Evolutionary conservation across 2,888 invertebrate species (phyloP).

Genomic region (Yponomeuta evonymella): DNA sequence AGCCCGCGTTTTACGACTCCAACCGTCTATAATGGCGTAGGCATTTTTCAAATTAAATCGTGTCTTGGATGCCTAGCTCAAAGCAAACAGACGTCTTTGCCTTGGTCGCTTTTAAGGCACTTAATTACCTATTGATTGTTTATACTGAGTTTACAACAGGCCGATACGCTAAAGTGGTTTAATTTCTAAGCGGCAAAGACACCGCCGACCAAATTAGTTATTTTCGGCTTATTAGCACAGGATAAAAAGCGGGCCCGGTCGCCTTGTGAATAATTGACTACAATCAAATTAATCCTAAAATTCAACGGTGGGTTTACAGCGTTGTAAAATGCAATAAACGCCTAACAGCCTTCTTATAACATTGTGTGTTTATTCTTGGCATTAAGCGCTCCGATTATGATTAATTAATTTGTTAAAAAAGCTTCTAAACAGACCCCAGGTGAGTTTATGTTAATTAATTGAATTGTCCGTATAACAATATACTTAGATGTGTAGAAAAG

Average conservation of each 20-base stretch:
- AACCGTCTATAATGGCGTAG: slow-evolving; percentile 18
- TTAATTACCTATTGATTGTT: slow-evolving; percentile 75
- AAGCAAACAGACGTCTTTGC: slow-evolving; percentile 51
- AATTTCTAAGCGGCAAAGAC: slow-evolving; percentile 72
- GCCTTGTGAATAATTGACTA: slow-evolving; percentile 74
- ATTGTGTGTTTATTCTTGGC: slow-evolving; percentile 41
- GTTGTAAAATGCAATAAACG: slow-evolving; percentile 73
- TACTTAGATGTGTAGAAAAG: background rate
- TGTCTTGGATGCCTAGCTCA: background rate
- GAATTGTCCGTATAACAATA: slow-evolving; percentile 2
- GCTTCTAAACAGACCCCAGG: slow-evolving; percentile 6
- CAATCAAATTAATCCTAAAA: slow-evolving; percentile 76
- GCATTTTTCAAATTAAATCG: slow-evolving; percentile 23
- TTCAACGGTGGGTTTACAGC: slow-evolving; percentile 75
- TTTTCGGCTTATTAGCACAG: slow-evolving; percentile 71
- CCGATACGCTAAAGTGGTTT: slow-evolving; percentile 74
- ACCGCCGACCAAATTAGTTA: slow-evolving; percentile 72
- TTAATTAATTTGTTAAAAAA: slow-evolving; percentile 13
- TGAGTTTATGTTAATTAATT: slow-evolving; percentile 9
- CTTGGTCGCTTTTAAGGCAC: slow-evolving; percentile 58
- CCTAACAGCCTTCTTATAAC: slow-evolving; percentile 61
- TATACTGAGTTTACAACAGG: slow-evolving; percentile 64
- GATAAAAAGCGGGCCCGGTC: slow-evolving; percentile 57
- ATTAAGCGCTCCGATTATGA: slow-evolving; percentile 16
- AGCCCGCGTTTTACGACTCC: slow-evolving; percentile 36